phyloP scores from a whole-genome alignment of 2,888 invertebrate species.

The Xestia ashworthii region DNA sequence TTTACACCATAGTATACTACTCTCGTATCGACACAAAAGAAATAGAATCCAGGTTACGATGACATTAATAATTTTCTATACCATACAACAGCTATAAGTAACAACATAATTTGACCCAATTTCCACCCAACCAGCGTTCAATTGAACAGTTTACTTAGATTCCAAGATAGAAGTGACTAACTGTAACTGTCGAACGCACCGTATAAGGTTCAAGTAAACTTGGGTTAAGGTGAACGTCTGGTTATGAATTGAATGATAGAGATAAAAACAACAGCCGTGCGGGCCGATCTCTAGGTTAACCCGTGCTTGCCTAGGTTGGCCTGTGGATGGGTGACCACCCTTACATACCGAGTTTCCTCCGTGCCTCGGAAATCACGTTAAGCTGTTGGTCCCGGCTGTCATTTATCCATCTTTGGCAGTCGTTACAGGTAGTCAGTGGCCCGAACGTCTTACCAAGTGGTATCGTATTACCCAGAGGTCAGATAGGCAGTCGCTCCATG shows the following conservation, averaged over 20 bases:
- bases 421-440: too few relatives aligned
- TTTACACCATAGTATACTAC: background rate
- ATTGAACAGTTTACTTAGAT: slow-evolving; percentile 63
- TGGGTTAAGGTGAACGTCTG: slow-evolving; percentile 50
- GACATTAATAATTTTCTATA: slow-evolving; percentile 22
- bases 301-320: too few relatives aligned
- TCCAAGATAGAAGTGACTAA: slow-evolving; percentile 55
- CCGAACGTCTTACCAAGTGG: too few relatives aligned
- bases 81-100: slow-evolving; percentile 9
- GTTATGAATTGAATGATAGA: slow-evolving; percentile 30
- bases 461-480: too few relatives aligned
- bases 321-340: too few relatives aligned
- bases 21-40: background rate
- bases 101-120: slow-evolving; percentile 55
- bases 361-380: too few relatives aligned
- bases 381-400: too few relatives aligned
- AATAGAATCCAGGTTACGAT: background rate
- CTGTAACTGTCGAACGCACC: slow-evolving; percentile 47
- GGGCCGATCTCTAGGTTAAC: too few relatives aligned
- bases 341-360: too few relatives aligned
- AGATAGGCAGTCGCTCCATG: too few relatives aligned
- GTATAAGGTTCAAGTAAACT: slow-evolving; percentile 48
- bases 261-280: too few relatives aligned
- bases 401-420: too few relatives aligned
- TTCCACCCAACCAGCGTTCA: slow-evolving; percentile 45